Conservation (phyloP, 2,113 vertebrate genomes). For the Sebastes fasciatus region DNA sequence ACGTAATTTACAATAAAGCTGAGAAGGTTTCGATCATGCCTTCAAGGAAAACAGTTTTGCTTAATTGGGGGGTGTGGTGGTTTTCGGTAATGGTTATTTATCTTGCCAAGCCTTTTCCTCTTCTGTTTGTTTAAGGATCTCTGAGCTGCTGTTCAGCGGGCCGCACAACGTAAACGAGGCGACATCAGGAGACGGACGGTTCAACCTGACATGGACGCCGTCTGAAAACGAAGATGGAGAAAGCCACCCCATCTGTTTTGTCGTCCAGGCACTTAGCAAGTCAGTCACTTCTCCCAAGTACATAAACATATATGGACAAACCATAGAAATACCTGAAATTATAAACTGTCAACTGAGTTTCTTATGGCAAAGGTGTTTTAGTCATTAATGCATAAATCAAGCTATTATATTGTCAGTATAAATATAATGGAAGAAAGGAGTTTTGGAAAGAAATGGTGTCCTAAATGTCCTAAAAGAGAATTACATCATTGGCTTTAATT, state of each 20-base stretch:
- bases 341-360: too few species aligned
- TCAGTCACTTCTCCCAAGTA: constrained; percentile 22
- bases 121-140: constrained; percentile 24
- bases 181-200: neutral
- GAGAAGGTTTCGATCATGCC: neutral
- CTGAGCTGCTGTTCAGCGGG: constrained; percentile 39
- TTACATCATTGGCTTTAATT: too few species aligned
- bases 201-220: constrained; percentile 50
- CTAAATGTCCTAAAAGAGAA: too few species aligned
- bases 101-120: neutral
- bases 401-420: too few species aligned
- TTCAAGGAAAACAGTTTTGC: too few species aligned
- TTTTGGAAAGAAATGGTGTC: too few species aligned
- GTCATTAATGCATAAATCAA: too few species aligned
- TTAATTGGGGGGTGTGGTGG: neutral
- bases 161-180: rapidly evolving
- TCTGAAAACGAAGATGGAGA: neutral
- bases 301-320: neutral
- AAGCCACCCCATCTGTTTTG: constrained; percentile 54
- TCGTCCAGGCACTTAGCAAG: neutral
- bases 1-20: neutral
- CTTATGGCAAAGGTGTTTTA: too few species aligned
- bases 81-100: neutral
- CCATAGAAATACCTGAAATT: too few species aligned
- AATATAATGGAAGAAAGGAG: too few species aligned